A percentile compares a stretch with the other conserved stretches of the same genome.
phyloP scores from a whole-genome alignment of 2,888 invertebrate genomes.

The Suillia variegata region DNA sequence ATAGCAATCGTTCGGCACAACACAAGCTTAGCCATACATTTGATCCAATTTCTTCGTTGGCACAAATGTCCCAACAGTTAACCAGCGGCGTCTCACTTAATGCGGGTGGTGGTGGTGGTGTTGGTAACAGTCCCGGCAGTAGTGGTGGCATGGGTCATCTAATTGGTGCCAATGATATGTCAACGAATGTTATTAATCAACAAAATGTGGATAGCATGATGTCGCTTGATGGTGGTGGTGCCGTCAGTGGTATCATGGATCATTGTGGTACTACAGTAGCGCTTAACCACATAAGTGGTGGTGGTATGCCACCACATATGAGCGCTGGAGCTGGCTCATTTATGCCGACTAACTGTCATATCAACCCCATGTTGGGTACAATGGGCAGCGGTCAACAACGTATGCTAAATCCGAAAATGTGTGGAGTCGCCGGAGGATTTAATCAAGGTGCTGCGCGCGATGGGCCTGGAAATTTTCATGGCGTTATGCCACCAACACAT shows the following conservation, averaged over 20 bases:
- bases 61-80: slow-evolving; percentile 93
- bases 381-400: slow-evolving; percentile 59
- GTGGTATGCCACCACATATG: slow-evolving; percentile 27
- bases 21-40: slow-evolving; percentile 73
- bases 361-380: slow-evolving; percentile 62
- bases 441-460: slow-evolving; percentile 32
- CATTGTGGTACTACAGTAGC: slow-evolving; percentile 46
- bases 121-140: slow-evolving; percentile 42
- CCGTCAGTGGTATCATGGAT: slow-evolving; percentile 53
- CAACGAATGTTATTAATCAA: slow-evolving; percentile 29
- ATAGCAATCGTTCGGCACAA: slow-evolving; percentile 65
- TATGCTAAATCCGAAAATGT: slow-evolving; percentile 72
- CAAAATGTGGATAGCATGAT: slow-evolving; percentile 47
- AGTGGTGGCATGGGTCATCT: slow-evolving; percentile 38
- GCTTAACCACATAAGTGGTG: slow-evolving; percentile 27
- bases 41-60: slow-evolving; percentile 91
- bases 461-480: slow-evolving; percentile 61
- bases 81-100: slow-evolving; percentile 73
- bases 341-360: slow-evolving; percentile 43
- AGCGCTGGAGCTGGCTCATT: slow-evolving; percentile 35
- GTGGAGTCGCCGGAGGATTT: slow-evolving; percentile 59
- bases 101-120: no score
- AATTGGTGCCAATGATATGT: slow-evolving; percentile 41
- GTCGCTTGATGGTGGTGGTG: slow-evolving; percentile 57
- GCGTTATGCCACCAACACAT: slow-evolving; percentile 52